A percentile compares a stretch with the other conserved stretches of the same genome.
Conservation (phyloP, 1,140 invertebrate genomes). For the Drosophila quadrilineata region DNA sequence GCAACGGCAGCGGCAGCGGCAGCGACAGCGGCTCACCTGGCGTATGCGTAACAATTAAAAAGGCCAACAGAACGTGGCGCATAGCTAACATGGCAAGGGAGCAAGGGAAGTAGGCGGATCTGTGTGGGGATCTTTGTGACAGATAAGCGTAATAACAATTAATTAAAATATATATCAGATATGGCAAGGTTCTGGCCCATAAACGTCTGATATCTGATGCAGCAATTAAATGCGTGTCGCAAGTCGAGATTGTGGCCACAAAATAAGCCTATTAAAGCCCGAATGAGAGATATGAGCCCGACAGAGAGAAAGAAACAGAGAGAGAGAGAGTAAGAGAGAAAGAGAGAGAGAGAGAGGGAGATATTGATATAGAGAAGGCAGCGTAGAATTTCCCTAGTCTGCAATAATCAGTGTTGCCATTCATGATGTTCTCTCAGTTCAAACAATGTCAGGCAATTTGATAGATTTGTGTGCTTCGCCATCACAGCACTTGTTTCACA, state of each 20-base stretch:
- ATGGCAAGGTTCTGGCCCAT: conserved; percentile 5
- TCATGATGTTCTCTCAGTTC: conserved; percentile 28
- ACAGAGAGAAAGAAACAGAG: background rate
- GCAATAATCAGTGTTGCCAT: conserved; percentile 38
- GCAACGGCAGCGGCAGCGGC: background rate
- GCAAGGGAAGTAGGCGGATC: background rate
- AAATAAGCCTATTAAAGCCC: conserved; percentile 50
- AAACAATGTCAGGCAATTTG: conserved; percentile 46
- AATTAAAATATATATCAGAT: conserved; percentile 67
- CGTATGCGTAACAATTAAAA: conserved; percentile 67
- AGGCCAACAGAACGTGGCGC: conserved; percentile 19
- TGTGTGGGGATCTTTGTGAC: conserved; percentile 41
- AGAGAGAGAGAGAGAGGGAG: background rate
- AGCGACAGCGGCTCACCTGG: conserved; percentile 30
- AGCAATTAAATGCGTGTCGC: conserved; percentile 25
- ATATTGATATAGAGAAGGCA: background rate
- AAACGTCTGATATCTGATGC: conserved; percentile 34
- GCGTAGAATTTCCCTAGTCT: background rate
- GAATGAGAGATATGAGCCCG: no score
- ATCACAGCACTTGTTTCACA: background rate
- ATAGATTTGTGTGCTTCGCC: background rate
- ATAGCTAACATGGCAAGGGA: conserved; percentile 21
- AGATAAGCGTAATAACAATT: conserved; percentile 71
- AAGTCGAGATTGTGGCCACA: conserved; percentile 20
- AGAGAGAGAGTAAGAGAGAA: background rate